A percentile compares a stretch with the other conserved stretches of the same genome.
These are phyloP conservation scores for Prolemur simus DNA, from an alignment of 2,113 vertebrate species.

Conservation along the genomic window DNA sequence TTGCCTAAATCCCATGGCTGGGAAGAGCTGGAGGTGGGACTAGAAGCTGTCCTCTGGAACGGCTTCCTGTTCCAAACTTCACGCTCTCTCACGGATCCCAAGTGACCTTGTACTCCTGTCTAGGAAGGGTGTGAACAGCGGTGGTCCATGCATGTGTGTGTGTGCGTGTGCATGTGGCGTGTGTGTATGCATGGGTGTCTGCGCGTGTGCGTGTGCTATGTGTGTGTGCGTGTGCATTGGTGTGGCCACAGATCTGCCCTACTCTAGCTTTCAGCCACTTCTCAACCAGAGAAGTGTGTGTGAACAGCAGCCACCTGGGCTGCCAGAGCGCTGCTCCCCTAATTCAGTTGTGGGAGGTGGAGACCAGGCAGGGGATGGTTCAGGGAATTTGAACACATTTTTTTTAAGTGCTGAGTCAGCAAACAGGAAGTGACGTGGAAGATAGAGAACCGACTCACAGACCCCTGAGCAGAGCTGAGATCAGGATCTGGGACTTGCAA, in stretches of 20 bases:
- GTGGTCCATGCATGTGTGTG: rapidly evolving
- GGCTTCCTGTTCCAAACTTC: background rate
- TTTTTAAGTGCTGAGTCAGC: background rate
- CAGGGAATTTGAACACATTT: background rate
- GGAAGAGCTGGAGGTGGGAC: background rate
- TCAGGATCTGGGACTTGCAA: background rate
- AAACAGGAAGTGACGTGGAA: background rate
- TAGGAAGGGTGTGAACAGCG: background rate
- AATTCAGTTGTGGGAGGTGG: rapidly evolving
- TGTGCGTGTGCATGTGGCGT: background rate
- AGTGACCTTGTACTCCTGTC: background rate
- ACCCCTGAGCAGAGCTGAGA: background rate
- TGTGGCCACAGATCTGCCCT: background rate
- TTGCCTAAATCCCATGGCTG: no score
- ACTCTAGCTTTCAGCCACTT: background rate
- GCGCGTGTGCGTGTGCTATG: rapidly evolving
- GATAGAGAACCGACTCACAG: background rate
- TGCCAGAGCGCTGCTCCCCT: background rate
- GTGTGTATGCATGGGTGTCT: no score
- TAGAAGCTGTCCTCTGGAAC: no score
- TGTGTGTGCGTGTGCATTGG: no score
- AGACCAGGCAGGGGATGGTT: no score
- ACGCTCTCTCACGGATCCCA: background rate
- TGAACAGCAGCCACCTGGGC: rapidly evolving
- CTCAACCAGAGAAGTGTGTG: background rate